Conservation (phyloP, 2,888 invertebrate species). For the Melanophora roralis region DNA sequence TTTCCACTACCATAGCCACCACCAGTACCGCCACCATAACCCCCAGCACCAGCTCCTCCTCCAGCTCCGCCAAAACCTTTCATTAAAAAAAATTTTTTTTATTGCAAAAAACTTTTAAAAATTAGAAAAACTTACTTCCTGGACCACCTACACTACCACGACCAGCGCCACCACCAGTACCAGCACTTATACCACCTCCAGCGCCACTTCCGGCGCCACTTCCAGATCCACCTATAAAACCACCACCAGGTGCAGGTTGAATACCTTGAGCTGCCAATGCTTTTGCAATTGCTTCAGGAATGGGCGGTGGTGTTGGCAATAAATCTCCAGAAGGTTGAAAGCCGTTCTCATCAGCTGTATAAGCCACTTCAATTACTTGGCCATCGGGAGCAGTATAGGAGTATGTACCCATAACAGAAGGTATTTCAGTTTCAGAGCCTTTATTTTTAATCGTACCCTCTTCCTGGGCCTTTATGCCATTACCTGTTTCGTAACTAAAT, state of each 20-base stretch:
- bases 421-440: slow-evolving; percentile 79
- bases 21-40: slow-evolving; percentile 8
- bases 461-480: slow-evolving; percentile 82
- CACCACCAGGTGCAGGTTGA: slow-evolving; percentile 78
- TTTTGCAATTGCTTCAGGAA: slow-evolving; percentile 82
- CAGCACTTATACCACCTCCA: slow-evolving; percentile 61
- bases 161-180: slow-evolving; percentile 64
- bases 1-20: slow-evolving; percentile 23
- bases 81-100: too few relatives aligned
- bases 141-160: slow-evolving; percentile 63
- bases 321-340: slow-evolving; percentile 80
- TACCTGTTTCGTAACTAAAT: slow-evolving; percentile 81
- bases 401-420: slow-evolving; percentile 80
- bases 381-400: slow-evolving; percentile 84
- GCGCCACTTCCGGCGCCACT: slow-evolving; percentile 65
- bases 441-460: slow-evolving; percentile 81
- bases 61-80: slow-evolving; percentile 59
- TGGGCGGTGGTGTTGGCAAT: slow-evolving; percentile 82
- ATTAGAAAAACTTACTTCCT: slow-evolving; percentile 64
- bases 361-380: slow-evolving; percentile 80
- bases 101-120: too few relatives aligned
- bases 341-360: slow-evolving; percentile 83
- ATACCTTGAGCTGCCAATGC: slow-evolving; percentile 78
- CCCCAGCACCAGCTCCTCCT: slow-evolving; percentile 55
- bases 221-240: slow-evolving; percentile 67